Percentiles rank a stretch among this genome's conserved stretches.
Evolutionary conservation across 2,797 vertebrate species (phyloP).

Genomic region (Loriculus beryllinus): DNA sequence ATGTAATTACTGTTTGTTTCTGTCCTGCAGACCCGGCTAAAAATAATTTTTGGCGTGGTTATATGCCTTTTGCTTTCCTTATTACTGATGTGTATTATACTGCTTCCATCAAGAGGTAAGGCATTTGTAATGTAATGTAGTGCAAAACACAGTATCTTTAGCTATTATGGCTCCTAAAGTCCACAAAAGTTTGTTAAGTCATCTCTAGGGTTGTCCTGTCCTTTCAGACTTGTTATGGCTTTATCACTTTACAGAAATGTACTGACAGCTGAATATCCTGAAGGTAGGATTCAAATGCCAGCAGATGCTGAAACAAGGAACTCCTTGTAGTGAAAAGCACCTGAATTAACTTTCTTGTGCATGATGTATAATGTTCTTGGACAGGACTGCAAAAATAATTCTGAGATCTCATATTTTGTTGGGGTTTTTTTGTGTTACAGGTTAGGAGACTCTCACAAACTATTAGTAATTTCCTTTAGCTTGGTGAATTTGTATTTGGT

Average conservation of each 20-base stretch:
- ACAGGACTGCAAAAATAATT: conserved; percentile 37
- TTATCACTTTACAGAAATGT: conserved; percentile 32
- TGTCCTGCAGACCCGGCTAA: conserved; percentile 73
- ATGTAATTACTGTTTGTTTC: conserved; percentile 60
- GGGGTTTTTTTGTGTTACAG: not conserved
- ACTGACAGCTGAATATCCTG: conserved; percentile 61
- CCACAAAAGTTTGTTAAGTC: conserved; percentile 31
- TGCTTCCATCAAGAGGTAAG: conserved; percentile 79
- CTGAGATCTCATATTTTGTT: not conserved
- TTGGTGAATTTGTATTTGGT: not conserved
- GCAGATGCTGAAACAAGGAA: conserved; percentile 44
- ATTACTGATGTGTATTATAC: conserved; percentile 72
- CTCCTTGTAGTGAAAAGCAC: conserved; percentile 58
- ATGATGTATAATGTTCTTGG: conserved; percentile 32
- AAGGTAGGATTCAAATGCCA: conserved; percentile 53
- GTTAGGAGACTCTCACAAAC: not conserved
- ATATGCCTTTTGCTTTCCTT: conserved; percentile 71
- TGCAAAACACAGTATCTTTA: conserved; percentile 20
- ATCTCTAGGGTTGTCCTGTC: conserved; percentile 42
- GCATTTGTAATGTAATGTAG: conserved; percentile 39
- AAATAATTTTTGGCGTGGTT: conserved; percentile 73
- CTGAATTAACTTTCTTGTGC: conserved; percentile 24
- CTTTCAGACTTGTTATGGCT: conserved; percentile 43
- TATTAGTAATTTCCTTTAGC: not conserved
- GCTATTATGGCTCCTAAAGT: not conserved